Evolutionary conservation across 2,888 invertebrate species (phyloP).

Genomic region (Rhagium mordax): DNA sequence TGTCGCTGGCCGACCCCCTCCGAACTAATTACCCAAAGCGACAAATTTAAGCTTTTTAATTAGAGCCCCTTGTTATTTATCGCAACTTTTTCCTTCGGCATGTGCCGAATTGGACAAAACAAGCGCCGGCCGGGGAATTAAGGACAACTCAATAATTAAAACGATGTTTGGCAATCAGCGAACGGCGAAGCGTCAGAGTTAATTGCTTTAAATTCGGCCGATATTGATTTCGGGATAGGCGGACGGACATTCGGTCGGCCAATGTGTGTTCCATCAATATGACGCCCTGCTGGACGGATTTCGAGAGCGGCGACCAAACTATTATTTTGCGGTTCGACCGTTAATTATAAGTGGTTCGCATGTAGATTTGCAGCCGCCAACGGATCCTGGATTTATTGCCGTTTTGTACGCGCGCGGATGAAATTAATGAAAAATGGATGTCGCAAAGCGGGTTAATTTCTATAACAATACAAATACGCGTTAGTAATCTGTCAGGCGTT

Average conservation of each 20-base stretch:
- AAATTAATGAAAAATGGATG: background rate
- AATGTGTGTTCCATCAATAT: background rate
- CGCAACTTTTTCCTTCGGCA: constrained; percentile 11
- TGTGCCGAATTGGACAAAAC: constrained; percentile 6
- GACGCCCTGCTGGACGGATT: background rate
- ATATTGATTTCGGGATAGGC: constrained; percentile 15
- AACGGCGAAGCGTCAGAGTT: constrained; percentile 23
- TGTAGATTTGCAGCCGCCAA: constrained; percentile 24
- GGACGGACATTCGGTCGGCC: constrained; percentile 13
- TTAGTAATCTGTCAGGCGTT: background rate
- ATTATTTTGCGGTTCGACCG: constrained; percentile 36
- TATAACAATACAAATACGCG: background rate
- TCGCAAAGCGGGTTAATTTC: background rate
- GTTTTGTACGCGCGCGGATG: background rate
- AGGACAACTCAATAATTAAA: constrained; percentile 33
- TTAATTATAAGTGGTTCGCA: constrained; percentile 32
- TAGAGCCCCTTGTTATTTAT: constrained; percentile 6
- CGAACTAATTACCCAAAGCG: constrained; percentile 1
- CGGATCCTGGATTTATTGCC: constrained; percentile 27
- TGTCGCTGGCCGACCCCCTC: background rate
- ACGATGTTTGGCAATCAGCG: constrained; percentile 23
- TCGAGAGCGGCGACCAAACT: constrained; percentile 19
- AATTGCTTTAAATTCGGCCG: constrained; percentile 28
- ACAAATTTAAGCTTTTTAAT: constrained; percentile 22
- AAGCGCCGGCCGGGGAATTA: constrained; percentile 27